phyloP scores from a whole-genome alignment of 1,140 invertebrate genomes.

The Drosophila murphyi region DNA sequence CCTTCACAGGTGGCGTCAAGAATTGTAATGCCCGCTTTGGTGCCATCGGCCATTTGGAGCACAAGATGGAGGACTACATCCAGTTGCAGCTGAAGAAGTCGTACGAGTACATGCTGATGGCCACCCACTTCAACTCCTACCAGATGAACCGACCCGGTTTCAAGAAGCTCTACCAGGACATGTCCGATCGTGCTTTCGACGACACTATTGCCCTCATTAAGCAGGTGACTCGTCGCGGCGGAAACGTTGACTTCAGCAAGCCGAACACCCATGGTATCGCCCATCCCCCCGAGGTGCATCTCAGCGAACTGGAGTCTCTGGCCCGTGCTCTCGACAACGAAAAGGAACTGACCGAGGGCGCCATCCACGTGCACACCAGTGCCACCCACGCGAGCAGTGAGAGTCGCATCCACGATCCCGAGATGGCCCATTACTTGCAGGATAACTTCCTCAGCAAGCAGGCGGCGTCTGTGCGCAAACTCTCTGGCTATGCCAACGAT shows the following conservation, averaged over 20 bases:
- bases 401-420: constrained; percentile 87
- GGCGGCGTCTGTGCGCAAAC: constrained; percentile 87
- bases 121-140: constrained; percentile 91
- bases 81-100: constrained; percentile 89
- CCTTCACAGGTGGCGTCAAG: constrained; percentile 35
- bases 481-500: constrained; percentile 90
- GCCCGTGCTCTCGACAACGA: constrained; percentile 90
- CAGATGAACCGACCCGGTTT: constrained; percentile 91
- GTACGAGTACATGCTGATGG: constrained; percentile 90
- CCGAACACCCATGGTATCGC: constrained; percentile 41
- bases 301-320: constrained; percentile 89
- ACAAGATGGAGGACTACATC: constrained; percentile 85
- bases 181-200: constrained; percentile 91
- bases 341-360: constrained; percentile 89
- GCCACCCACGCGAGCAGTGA: constrained; percentile 76
- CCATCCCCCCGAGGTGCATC: constrained; percentile 55
- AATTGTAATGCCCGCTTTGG: constrained; percentile 89
- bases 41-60: constrained; percentile 86
- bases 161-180: constrained; percentile 89
- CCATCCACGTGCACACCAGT: constrained; percentile 87
- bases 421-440: constrained; percentile 90
- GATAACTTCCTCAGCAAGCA: constrained; percentile 90
- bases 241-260: constrained; percentile 63
- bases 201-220: constrained; percentile 91
- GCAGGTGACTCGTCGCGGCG: constrained; percentile 90